Evolutionary conservation across 2,113 vertebrate genomes (phyloP), one percentile per base, ranked within the genome.

Genomic region (Emydura subglobosa): DNA sequence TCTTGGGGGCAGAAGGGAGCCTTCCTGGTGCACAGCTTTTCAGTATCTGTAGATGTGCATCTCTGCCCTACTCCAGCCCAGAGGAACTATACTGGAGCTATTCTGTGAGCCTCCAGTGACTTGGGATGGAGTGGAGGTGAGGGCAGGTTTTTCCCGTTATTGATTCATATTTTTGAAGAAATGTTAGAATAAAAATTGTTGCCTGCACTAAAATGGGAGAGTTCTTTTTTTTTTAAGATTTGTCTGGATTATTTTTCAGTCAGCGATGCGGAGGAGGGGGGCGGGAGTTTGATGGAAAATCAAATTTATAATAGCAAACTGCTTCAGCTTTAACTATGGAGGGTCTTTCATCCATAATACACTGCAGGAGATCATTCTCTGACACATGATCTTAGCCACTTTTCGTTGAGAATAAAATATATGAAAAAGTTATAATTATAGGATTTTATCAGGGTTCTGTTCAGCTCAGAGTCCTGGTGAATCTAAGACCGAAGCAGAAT

Each of bases 111-210:
- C 44, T 59, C 90, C 78, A 81, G 50, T 82, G 68, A 72, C 59
- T 83, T 6, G 25, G 76, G 49, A 7, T 81, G 65, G 92, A 89
- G 55, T 76, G 81, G 83, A 83, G 22, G 54, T 82, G 83, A 47
- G 39, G 55, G 51, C 72, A 91, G 86, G 17, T 91, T 90, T 10
- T 34, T 91, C 84, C 47, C 24, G 39, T 93, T 92, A 91, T 74
- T 86, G 82, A 57, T 53, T 24, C 34, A 90, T 44, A 57, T 29
- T 82, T 5, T 0, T 13, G 91, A 92, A 91, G n/a, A 95, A 92
- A 90, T 61, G 22, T n/a, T 92, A 93, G 87, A 96, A 87, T 78
- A 95, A 84, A 53, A 87, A 4, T 49, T 86, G 24, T 50, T 2
- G 0, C 3, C 34, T 86, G 44, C 55, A 80, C 39, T 86, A 55